Evolutionary conservation across 2,888 invertebrate species (phyloP), one percentile per base, ranked within the genome.

Genomic region (Campoletis raptor): DNA sequence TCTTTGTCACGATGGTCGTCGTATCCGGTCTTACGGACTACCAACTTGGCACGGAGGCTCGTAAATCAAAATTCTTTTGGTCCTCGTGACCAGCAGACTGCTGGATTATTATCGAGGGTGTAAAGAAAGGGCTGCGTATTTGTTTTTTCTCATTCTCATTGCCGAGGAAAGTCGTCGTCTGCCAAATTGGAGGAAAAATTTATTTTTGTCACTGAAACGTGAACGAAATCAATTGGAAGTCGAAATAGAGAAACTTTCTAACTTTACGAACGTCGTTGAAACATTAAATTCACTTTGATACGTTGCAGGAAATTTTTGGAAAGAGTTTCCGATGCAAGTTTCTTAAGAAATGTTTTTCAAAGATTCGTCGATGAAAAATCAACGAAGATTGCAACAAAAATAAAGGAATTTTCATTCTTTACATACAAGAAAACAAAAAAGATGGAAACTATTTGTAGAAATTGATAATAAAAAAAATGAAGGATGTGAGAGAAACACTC

Each of bases 21-120:
- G 81, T 85, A 83, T 85, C 85, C 85, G 85, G 85, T 84, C 74
- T 70, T 70, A 52, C 70, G 74, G 37, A 9, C 30, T 40, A 78
- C 69, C 69, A 70, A 80, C 76, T 85, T 64, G 76, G 81, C 85
- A 83, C 85, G 85, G 21, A 83, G 80, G 54, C 36, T 80, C 85
- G 76, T 85, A 83, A 85, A 85, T 85, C 85, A 85, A 83, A 85
- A 85, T 85, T 85, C 83, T 76, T 78, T 79, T 74, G 24, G 80
- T 37, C 73, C 37, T 73, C 66, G 40, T 30, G 64, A 72, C 37
- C 45, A 66, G 54, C 64, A 67, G 76, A 83, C 72, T 40, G 74
- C 67, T 24, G 40, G 36, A 77, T 64, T 76, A 85, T 85, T 85
- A 79, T 85, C 30, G 64, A 73, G 85, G 83, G 82, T 83, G 85